Base-by-base conservation (phyloP, 2,888 invertebrate species). In the Entomobrya proxima region DNA sequence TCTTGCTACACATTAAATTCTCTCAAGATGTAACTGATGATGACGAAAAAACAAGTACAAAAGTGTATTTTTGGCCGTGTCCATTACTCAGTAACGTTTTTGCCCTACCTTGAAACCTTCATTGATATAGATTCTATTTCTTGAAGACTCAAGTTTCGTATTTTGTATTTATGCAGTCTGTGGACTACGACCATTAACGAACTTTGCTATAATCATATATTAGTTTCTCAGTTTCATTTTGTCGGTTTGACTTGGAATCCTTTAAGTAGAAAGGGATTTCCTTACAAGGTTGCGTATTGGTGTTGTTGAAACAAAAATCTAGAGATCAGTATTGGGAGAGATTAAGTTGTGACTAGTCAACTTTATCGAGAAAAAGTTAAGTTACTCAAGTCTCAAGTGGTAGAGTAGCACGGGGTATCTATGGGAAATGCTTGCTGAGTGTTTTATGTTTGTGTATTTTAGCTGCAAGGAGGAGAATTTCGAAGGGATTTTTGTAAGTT, bases 401-500 rank as follows among this genome's bases (percentile, higher is more conserved):
- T 35, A 21, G 61, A 15, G 27, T 61, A 30, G 27, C 55, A 77
- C 40, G n/a, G 37, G 7, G 55, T 13, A 35, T 64, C 18, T 30
- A 75, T 75, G 32, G 24, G 77, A 77, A 69, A 55, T 79, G 24
- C 13, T 37, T 47, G 67, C 21, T 40, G 40, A 81, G 55, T 69
- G 72, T 47, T 75, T 74, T 69, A 47, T 64, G 32, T 37, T 40
- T 55, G 52, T 79, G 74, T 27, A 52, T 27, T 79, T 61, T 35
- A 74, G 44, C 37, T 44, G 47, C n/a, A n/a, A 72, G 52, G 85
- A 58, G 58, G 35, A 64, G 64, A 64, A 44, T 82, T 82, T 82
- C 7, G 74, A 61, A 55, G 67, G 64, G 85, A 72, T 35, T 75
- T 55, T 67, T 67, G 85, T 80, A 86, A 86, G 76, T 13, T 75